phyloP scores from a whole-genome alignment of 2,888 invertebrate species.

The Cynaeus angustus region DNA sequence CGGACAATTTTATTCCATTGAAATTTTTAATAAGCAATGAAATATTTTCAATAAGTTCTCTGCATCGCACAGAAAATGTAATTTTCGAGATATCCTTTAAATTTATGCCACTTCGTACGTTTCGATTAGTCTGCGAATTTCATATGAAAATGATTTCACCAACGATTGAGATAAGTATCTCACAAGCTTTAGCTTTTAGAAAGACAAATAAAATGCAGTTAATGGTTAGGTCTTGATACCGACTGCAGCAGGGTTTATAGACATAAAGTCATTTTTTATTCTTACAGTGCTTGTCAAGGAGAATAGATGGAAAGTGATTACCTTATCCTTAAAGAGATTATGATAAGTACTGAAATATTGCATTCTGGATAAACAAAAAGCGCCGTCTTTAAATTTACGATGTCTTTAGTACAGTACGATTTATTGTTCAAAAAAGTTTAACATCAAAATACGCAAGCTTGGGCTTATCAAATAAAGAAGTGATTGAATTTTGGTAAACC shows the following conservation, averaged over 20 bases:
- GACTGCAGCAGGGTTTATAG: not conserved
- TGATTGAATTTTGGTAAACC: no score
- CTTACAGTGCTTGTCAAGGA: slow-evolving; percentile 5
- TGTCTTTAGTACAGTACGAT: not conserved
- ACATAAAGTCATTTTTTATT: slow-evolving; percentile 17
- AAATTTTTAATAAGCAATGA: slow-evolving; percentile 31
- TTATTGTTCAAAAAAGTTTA: not conserved
- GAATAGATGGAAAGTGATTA: slow-evolving; percentile 26
- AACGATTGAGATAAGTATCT: slow-evolving; percentile 14
- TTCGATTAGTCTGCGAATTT: slow-evolving; percentile 25
- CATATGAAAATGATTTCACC: slow-evolving; percentile 26
- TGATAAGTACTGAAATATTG: slow-evolving; percentile 30
- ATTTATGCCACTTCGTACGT: slow-evolving; percentile 20
- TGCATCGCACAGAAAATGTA: slow-evolving; percentile 3
- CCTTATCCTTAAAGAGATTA: slow-evolving; percentile 18
- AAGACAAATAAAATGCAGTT: slow-evolving; percentile 39
- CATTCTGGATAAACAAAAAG: slow-evolving; percentile 17
- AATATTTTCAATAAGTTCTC: slow-evolving; percentile 15
- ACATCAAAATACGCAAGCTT: no score
- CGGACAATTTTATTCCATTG: slow-evolving; percentile 10
- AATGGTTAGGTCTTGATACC: slow-evolving; percentile 10
- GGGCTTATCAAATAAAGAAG: no score
- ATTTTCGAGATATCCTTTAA: slow-evolving; percentile 28
- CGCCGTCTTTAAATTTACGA: not conserved
- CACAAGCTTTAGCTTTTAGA: slow-evolving; percentile 30